These are phyloP conservation scores for Hypolimnas misippus DNA, from an alignment of 2,888 invertebrate species.

Conservation along the genomic window DNA sequence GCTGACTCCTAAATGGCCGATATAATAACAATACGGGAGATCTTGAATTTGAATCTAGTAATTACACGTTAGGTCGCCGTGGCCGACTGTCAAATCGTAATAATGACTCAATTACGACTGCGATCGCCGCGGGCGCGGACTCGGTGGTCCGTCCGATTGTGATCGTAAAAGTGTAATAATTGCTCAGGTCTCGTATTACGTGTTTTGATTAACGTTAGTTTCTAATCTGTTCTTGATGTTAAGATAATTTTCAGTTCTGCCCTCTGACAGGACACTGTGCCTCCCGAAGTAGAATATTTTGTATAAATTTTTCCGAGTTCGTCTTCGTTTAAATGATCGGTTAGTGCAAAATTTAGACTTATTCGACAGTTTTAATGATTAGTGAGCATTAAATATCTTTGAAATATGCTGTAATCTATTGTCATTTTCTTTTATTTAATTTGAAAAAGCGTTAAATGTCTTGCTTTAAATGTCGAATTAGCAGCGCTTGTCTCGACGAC, in stretches of 20 bases:
- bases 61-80: conserved; percentile 63
- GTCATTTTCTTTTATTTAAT: no score
- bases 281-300: no score
- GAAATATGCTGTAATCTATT: no score
- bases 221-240: background rate
- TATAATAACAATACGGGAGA: conserved; percentile 34
- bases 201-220: conserved; percentile 11
- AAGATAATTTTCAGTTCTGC: background rate
- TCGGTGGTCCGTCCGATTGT: conserved; percentile 41
- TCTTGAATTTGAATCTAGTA: conserved; percentile 50
- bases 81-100: conserved; percentile 59
- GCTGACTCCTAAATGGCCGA: conserved; percentile 53
- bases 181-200: conserved; percentile 37
- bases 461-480: no score
- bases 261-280: no score
- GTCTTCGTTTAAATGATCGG: no score
- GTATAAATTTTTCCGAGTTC: no score
- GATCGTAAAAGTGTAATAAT: conserved; percentile 59
- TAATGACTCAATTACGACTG: conserved; percentile 64
- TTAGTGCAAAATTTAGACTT: no score
- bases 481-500: no score
- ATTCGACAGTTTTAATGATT: no score
- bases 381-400: no score
- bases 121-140: conserved; percentile 35
- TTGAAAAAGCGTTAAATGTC: no score